phyloP scores from a whole-genome alignment of 2,797 vertebrate genomes.

The Acrocephalus scirpaceus region DNA sequence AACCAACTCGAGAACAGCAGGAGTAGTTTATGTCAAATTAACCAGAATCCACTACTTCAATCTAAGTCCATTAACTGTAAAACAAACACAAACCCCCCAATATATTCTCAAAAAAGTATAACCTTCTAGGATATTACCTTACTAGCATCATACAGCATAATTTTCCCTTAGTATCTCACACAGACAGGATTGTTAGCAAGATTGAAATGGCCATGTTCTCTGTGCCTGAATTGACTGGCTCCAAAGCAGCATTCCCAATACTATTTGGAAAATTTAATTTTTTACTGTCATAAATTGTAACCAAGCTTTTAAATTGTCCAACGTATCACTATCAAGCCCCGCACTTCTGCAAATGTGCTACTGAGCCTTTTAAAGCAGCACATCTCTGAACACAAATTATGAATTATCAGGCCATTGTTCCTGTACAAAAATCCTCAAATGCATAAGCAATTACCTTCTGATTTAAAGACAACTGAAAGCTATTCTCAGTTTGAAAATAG shows the following conservation, averaged over 20 bases:
- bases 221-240: background rate
- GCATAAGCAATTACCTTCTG: slow-evolving; percentile 30
- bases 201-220: background rate
- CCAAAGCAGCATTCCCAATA: background rate
- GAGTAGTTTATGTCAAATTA: background rate
- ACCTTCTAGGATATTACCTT: background rate
- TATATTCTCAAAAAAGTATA: background rate
- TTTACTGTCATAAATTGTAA: background rate
- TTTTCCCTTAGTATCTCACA: background rate
- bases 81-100: background rate
- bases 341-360: background rate
- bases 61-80: background rate
- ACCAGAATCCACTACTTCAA: background rate
- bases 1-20: background rate
- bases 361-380: background rate
- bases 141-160: background rate
- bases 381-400: background rate
- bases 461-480: slow-evolving; percentile 43
- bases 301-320: background rate
- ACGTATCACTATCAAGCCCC: background rate
- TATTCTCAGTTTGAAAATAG: background rate
- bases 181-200: background rate
- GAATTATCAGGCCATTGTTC: slow-evolving; percentile 8
- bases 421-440: background rate
- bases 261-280: background rate